These are phyloP conservation scores for Carcharodon carcharias DNA, from an alignment of 2,797 vertebrate species.

Conservation along the genomic window DNA sequence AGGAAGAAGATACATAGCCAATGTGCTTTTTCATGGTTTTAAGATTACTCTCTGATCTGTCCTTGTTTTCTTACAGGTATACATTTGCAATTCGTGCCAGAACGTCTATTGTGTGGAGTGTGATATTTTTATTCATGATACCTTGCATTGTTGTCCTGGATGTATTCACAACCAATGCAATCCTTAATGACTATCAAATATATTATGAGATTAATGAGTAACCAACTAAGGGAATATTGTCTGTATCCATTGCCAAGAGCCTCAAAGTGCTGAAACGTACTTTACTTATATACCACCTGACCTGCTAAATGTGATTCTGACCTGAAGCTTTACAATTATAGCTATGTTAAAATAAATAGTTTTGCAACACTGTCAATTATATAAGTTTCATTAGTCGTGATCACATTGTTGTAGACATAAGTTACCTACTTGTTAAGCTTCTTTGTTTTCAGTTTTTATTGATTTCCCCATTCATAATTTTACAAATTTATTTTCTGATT, in stretches of 20 bases:
- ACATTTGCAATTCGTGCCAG: slow-evolving; percentile 68
- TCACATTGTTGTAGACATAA: neutral
- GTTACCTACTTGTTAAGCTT: neutral
- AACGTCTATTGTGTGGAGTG: slow-evolving; percentile 83
- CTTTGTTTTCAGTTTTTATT: slow-evolving; percentile 10
- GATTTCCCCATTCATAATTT: neutral
- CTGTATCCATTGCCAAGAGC: neutral
- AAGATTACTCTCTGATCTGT: neutral
- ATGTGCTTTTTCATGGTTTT: neutral
- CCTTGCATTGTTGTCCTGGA: slow-evolving; percentile 87
- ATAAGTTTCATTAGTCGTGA: neutral
- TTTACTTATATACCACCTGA: too few species aligned
- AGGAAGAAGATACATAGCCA: neutral
- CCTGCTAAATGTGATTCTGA: neutral
- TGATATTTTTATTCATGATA: slow-evolving; percentile 86
- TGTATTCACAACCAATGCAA: slow-evolving; percentile 69
- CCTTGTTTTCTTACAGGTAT: slow-evolving; percentile 63
- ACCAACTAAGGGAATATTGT: neutral
- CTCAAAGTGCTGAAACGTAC: neutral
- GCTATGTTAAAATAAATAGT: neutral
- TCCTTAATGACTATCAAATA: slow-evolving; percentile 40
- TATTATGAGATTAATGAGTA: neutral
- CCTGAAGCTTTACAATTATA: neutral
- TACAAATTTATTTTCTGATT: neutral
- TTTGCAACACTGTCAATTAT: neutral